These are phyloP conservation scores for Rhizomys pruinosus DNA, from an alignment of 2,113 vertebrate genomes.

Conservation along the genomic window DNA sequence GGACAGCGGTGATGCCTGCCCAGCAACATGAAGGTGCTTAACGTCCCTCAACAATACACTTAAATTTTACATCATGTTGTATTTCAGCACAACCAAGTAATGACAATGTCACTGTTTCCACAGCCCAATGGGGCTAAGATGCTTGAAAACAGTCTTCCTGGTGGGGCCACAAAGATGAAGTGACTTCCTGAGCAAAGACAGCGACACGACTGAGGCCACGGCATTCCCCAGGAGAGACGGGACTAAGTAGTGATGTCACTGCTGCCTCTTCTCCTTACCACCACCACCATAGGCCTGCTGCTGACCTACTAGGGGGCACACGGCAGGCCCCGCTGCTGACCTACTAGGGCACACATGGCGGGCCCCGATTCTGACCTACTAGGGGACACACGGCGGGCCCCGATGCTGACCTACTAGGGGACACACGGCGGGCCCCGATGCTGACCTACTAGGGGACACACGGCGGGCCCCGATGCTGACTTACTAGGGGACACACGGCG, in stretches of 20 bases:
- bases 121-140: accelerated
- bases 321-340: no score
- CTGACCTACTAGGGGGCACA: no score
- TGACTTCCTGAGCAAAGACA: background rate
- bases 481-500: no score
- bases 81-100: background rate
- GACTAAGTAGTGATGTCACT: background rate
- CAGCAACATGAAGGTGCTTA: accelerated
- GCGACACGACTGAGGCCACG: accelerated
- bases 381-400: background rate
- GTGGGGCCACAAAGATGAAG: background rate
- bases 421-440: background rate
- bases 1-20: background rate
- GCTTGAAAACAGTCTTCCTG: accelerated
- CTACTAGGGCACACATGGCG: no score
- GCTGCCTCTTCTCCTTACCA: background rate
- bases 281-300: no score
- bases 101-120: background rate
- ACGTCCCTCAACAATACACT: no score
- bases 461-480: no score
- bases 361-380: background rate
- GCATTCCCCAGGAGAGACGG: background rate
- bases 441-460: background rate
- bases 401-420: no score
- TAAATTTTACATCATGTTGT: accelerated